Conservation (phyloP, 1,140 invertebrate species). For the Magallana ariakensis region DNA sequence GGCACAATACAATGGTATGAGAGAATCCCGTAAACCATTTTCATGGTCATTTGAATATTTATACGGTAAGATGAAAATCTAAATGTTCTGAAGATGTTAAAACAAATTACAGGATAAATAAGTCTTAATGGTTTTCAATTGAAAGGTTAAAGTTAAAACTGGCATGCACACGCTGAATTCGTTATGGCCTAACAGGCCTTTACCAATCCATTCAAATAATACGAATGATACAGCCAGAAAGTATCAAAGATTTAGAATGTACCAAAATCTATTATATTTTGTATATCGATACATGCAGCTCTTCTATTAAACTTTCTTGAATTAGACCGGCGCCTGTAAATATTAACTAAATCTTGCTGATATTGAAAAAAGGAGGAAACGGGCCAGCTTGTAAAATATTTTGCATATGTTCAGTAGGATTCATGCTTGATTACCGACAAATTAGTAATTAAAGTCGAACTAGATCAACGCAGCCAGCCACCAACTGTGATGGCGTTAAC, state of each 20-base stretch:
- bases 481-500: too few species aligned
- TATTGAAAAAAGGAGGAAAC: not conserved
- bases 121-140: not conserved
- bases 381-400: not conserved
- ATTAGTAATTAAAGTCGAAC: not conserved
- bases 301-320: too few species aligned
- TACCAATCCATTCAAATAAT: too few species aligned
- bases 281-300: too few species aligned
- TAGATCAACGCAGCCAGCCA: too few species aligned
- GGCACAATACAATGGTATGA: not conserved
- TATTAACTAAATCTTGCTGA: not conserved
- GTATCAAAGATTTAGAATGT: too few species aligned
- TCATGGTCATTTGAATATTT: not conserved
- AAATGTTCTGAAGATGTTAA: not conserved
- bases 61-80: too few species aligned
- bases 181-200: too few species aligned
- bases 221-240: too few species aligned
- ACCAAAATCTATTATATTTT: too few species aligned
- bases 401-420: not conserved
- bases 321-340: not conserved
- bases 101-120: not conserved
- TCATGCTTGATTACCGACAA: constrained; percentile 21
- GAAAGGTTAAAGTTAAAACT: too few species aligned
- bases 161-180: too few species aligned
- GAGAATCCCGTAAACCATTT: not conserved